phyloP scores from a whole-genome alignment of 1,140 invertebrate genomes.

The Eulimnadia texana region DNA sequence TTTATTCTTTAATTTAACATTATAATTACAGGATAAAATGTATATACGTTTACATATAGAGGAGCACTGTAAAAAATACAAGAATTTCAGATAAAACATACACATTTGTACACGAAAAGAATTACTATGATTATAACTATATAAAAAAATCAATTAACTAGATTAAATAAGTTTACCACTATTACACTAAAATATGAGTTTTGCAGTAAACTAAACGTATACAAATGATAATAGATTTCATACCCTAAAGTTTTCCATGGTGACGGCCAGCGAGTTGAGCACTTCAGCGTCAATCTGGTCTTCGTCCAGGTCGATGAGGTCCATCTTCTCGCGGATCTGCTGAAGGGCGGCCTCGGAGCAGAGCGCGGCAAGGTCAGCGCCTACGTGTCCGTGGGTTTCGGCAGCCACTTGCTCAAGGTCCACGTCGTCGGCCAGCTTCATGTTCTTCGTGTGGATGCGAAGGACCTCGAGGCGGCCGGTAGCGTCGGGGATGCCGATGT shows the following conservation, averaged over 20 bases:
- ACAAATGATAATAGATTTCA: background rate
- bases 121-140: too few relatives aligned
- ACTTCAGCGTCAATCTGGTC: constrained; percentile 99
- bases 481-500: constrained; percentile 98
- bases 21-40: too few relatives aligned
- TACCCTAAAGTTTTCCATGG: constrained; percentile 97
- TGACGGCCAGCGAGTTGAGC: constrained; percentile 87
- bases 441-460: constrained; percentile 98
- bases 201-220: background rate
- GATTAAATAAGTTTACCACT: too few relatives aligned
- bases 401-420: constrained; percentile 95
- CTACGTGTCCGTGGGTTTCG: constrained; percentile 98
- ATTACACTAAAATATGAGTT: too few relatives aligned
- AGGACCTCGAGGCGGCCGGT: constrained; percentile 94
- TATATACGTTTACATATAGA: too few relatives aligned
- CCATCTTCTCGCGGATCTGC: constrained; percentile 99
- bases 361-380: constrained; percentile 93
- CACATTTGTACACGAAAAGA: too few relatives aligned
- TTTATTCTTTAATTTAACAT: too few relatives aligned
- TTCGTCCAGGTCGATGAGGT: constrained; percentile 97
- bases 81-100: too few relatives aligned
- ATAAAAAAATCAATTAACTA: too few relatives aligned
- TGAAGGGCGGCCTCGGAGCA: constrained; percentile 98
- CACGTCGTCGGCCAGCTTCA: constrained; percentile 97
- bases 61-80: too few relatives aligned